Evolutionary conservation across 1,140 invertebrate genomes (phyloP), one percentile per base, ranked within the genome.

Genomic region (Pissodes strobi): DNA sequence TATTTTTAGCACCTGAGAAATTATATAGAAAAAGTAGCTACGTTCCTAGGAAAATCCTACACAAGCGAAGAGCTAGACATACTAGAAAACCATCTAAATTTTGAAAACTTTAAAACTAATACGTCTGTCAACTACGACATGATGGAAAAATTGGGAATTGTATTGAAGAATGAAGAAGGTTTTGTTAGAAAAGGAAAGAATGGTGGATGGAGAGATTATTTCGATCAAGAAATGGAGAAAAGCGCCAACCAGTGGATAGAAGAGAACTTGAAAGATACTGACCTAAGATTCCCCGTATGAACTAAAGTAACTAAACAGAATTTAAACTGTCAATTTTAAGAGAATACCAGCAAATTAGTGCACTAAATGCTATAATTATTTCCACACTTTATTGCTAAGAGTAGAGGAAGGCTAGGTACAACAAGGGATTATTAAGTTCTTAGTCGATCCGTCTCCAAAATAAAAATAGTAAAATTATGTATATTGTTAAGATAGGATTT

Each of bases 31-130:
- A 82, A 79, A 60, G 80, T 90, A 1, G 77, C 83, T 0, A 70
- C 78, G 2, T 90, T 90, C 72, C 76, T 91, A 1, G 80, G 78
- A 18, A 87, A 86, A 70, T 66, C 74, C 0, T 82, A 85, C 8
- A 81, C 74, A 0, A 72, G 81, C 0, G 80, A 83, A 12, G 71
- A 89, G 70, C 69, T 89, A 1, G 58, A 72, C 1, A 78, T 78
- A 30, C 76, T 91, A 1, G 78, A 79, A 6, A 75, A 87, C 22
- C 86, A 91, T 70, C 81, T 91, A 15, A 83, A 84, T 68, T 89
- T 94, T 67, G 80, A 86, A 17, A 88, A 85, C 69, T 92, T 93
- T 75, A 87, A 86, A 56, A 82, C 84, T 3, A 93, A 92, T 79
- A 61, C 60, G 27, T 70, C 69, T 8, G 68, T 71, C 19, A 73